Evolutionary conservation across 2,797 vertebrate genomes (phyloP), one percentile per base, ranked within the genome.

Genomic region (Acanthurus leucopareius): DNA sequence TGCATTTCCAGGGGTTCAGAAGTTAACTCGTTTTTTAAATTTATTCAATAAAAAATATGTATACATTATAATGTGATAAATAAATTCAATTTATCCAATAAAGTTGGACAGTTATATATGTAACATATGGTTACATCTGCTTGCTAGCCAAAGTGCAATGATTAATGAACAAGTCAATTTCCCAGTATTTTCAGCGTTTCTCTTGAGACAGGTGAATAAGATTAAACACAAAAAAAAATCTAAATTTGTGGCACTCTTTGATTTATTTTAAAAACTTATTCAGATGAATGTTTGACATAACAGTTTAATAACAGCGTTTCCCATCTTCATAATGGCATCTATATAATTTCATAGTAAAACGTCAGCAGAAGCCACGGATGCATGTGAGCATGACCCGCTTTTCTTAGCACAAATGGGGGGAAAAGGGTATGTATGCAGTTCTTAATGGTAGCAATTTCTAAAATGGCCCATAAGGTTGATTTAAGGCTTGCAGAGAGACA

Each of bases 401-500:
- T 90, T 83, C 62, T 79, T 56, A 78, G 79, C 84, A 83, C 74
- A 88, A 89, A 92, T 79, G 59, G 69, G 28, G 28, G 56, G 57
- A 66, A 91, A 90, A 89, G 88, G 83, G 84, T 83, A 88, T 86
- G 89, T 84, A 83, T 91, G 91, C 90, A 88, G 63, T 90, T 88
- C 81, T 78, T 92, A 88, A 89, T 90, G 87, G 92, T 66, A 89
- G 89, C 87, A 88, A 94, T 94, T 90, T 93, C 88, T 90, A 83
- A 92, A 93, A 92, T 93, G 90, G 92, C 83, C 91, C 75, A 91
- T 91, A 89, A 88, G 86, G 87, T 86, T 94, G 94, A 94, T 94
- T 94, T 94, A 94, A 66, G 67, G 85, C 72, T 83, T 2, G 0
- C 73, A 67, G 72, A 77, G 87, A 92, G 90, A 92, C 81, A 79